Conservation (phyloP, 2,888 invertebrate species). For the Megaustenia siamemsis region DNA sequence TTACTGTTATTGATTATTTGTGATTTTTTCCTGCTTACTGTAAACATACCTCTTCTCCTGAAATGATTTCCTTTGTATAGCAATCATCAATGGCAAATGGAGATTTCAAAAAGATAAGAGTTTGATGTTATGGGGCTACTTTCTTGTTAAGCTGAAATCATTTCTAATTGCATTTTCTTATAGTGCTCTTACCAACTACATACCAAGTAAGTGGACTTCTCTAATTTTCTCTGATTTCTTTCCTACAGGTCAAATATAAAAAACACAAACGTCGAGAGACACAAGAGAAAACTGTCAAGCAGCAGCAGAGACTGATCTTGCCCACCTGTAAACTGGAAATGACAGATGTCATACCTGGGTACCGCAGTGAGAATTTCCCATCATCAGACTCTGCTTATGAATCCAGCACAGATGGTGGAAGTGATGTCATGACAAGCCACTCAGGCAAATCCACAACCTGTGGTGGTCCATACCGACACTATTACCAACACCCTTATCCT, state of each 20-base stretch:
- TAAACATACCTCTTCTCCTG: too few relatives aligned
- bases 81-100: too few relatives aligned
- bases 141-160: too few relatives aligned
- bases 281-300: slow-evolving; percentile 60
- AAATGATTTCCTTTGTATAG: too few relatives aligned
- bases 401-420: slow-evolving; percentile 48
- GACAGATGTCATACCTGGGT: slow-evolving; percentile 48
- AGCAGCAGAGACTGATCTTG: slow-evolving; percentile 49
- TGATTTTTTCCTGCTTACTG: too few relatives aligned
- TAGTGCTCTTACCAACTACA: too few relatives aligned
- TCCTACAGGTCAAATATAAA: slow-evolving; percentile 92
- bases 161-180: too few relatives aligned
- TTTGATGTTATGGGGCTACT: too few relatives aligned
- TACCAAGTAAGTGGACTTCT: too few relatives aligned
- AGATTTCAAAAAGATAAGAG: too few relatives aligned
- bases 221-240: slow-evolving; percentile 51
- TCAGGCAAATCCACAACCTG: background rate
- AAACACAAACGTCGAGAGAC: slow-evolving; percentile 92
- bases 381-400: slow-evolving; percentile 51
- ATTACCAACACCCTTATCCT: slow-evolving; percentile 11
- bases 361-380: slow-evolving; percentile 37
- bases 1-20: too few relatives aligned
- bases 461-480: slow-evolving; percentile 2
- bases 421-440: slow-evolving; percentile 13
- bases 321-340: slow-evolving; percentile 52